phyloP scores from a whole-genome alignment of 2,113 vertebrate genomes.

The Carassius carassius region DNA sequence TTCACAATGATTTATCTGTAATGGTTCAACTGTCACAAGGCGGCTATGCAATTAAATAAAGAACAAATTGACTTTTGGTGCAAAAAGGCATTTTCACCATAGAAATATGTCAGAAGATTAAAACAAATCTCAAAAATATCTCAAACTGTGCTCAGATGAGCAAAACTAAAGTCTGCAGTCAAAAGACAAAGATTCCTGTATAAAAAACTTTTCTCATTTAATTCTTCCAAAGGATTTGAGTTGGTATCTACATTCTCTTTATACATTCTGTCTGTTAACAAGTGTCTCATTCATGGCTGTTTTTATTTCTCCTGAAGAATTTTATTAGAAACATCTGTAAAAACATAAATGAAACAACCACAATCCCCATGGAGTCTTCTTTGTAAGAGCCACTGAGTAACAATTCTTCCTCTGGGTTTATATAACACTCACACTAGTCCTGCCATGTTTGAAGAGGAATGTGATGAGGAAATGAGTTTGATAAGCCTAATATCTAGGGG shows the following conservation, averaged over 20 bases:
- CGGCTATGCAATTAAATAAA: not conserved
- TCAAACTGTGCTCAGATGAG: not conserved
- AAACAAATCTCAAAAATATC: not conserved
- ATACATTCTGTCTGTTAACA: not conserved
- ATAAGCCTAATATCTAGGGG: not conserved
- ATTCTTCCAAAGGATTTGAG: not conserved
- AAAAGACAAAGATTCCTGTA: not conserved
- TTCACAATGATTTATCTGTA: not conserved
- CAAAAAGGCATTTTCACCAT: not conserved
- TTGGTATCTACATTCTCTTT: not conserved
- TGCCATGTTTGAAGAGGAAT: not conserved
- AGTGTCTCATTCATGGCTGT: not conserved
- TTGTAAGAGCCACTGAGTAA: not conserved
- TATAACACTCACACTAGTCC: not conserved
- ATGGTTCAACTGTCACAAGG: not conserved
- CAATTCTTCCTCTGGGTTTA: too few relatives aligned
- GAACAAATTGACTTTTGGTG: too few relatives aligned
- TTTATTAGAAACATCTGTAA: not conserved
- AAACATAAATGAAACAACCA: not conserved
- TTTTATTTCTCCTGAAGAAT: not conserved
- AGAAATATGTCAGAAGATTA: not conserved
- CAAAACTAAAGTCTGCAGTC: not conserved
- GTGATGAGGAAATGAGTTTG: slow-evolving; percentile 7
- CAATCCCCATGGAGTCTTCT: not conserved
- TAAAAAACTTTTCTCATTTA: not conserved